These are phyloP conservation scores for Nesoenas mayeri DNA, from an alignment of 2,113 vertebrate species.

Conservation along the genomic window DNA sequence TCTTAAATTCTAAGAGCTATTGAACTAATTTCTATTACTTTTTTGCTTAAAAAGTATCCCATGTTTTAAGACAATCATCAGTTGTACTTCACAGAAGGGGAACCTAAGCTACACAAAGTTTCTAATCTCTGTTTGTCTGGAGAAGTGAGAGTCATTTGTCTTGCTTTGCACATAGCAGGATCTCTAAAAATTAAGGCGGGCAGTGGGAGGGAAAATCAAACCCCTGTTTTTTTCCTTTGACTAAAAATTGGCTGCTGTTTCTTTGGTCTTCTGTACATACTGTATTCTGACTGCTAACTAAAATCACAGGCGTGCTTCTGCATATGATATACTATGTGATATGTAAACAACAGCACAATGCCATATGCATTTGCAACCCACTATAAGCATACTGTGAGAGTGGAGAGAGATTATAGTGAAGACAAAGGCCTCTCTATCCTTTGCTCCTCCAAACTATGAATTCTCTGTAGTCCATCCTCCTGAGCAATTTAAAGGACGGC, in stretches of 20 bases:
- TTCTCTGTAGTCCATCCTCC: not conserved
- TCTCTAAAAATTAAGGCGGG: not conserved
- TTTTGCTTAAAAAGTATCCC: not conserved
- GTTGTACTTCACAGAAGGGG: not conserved
- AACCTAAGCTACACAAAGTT: not conserved
- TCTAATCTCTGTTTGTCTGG: not conserved
- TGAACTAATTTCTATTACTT: not conserved
- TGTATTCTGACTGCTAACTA: not conserved
- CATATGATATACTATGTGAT: not conserved
- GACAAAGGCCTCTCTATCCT: not conserved
- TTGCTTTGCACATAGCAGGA: not conserved
- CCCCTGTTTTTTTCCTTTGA: not conserved
- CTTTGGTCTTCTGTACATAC: not conserved
- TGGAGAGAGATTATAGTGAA: not conserved
- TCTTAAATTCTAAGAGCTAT: not conserved
- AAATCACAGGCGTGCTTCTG: not conserved
- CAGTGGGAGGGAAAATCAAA: not conserved
- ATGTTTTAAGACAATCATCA: not conserved
- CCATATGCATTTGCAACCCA: not conserved
- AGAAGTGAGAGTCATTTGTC: not conserved
- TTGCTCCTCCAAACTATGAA: not conserved
- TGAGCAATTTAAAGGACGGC: not conserved
- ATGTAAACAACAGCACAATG: not conserved
- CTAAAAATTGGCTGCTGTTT: not conserved
- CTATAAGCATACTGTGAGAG: accelerated